Conservation (phyloP, 2,113 vertebrate species). For the Donacobius atricapilla region DNA sequence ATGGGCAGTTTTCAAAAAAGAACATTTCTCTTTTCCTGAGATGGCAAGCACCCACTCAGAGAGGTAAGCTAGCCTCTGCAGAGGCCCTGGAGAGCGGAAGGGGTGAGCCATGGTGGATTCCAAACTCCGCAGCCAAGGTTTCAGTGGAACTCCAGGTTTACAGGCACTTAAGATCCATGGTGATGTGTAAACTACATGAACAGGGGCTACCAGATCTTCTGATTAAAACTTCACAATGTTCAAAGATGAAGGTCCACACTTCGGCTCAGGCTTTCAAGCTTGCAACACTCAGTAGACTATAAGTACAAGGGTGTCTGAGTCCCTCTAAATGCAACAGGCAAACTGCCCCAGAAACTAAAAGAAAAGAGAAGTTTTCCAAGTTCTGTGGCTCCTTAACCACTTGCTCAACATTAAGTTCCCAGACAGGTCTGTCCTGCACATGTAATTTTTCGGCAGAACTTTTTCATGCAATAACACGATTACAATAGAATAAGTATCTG, state of each 20-base stretch:
- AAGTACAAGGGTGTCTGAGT: background rate
- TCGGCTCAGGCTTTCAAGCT: background rate
- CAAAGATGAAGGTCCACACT: background rate
- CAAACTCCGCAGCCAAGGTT: background rate
- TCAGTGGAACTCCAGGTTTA: background rate
- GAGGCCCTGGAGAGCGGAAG: background rate
- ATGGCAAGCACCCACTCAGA: background rate
- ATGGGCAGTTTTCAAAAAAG: background rate
- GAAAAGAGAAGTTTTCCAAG: background rate
- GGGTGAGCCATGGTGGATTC: background rate
- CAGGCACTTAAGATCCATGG: background rate
- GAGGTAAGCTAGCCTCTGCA: too few relatives aligned
- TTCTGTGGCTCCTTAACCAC: background rate
- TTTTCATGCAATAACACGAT: slow-evolving; percentile 14
- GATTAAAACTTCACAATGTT: background rate
- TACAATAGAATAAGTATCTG: background rate
- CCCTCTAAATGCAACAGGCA: background rate
- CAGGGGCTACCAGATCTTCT: background rate
- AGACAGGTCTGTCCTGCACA: background rate
- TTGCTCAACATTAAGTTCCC: background rate
- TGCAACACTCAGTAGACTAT: background rate
- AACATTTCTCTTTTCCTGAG: background rate
- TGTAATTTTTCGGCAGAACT: background rate
- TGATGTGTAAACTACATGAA: background rate
- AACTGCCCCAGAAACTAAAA: background rate